Evolutionary conservation across 2,113 vertebrate species (phyloP), one percentile per base, ranked within the genome.

Genomic region (Genyomyrus donnyi): DNA sequence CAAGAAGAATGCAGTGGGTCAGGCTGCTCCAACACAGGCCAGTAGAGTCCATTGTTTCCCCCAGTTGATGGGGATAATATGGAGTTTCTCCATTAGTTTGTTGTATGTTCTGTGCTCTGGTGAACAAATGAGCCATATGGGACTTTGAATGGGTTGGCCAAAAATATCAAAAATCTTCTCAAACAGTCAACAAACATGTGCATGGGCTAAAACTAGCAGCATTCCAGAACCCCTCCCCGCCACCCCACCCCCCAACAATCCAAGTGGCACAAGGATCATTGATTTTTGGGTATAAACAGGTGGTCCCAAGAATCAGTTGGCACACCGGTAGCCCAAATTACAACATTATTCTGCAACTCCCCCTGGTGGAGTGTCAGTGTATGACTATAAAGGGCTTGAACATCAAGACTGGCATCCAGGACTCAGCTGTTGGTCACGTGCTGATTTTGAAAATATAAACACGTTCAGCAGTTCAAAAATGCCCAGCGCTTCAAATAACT

Each of bases 171-270:
- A 77, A 53, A 56, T 87, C n/a, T 35, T n/a, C 48, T 52, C 31
- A 53, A 52, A 87, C 85, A 85, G 45, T 10, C n/a, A 53, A n/a
- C 50, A 27, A 39, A 50, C 45, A 87, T 11, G 49, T 52, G n/a
- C 13, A 87, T 52, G 49, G 48, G 17, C 85, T 49, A 87, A 35
- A 87, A 87, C 49, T 56, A 87, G 85, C 85, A 87, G 50, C 85
- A 27, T 87, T 87, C 48, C 48, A 19, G 85, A 53, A n/a, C n/a
- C 11, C 77, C 77, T 5, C 39, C 74, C 39, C 15, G 10, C 27
- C 66, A 11, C 10, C 31, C 39, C 31, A 0, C 5, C 39, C 35
- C 35, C 77, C 80, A 42, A 84, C 7, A 48, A 42, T 9, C 39
- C 21, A 48, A 85, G 9, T 48, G 83, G 74, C 74, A 80, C 35